These are phyloP conservation scores for Circaetus cinerascens DNA, from an alignment of 2,113 vertebrate genomes.

Conservation along the genomic window DNA sequence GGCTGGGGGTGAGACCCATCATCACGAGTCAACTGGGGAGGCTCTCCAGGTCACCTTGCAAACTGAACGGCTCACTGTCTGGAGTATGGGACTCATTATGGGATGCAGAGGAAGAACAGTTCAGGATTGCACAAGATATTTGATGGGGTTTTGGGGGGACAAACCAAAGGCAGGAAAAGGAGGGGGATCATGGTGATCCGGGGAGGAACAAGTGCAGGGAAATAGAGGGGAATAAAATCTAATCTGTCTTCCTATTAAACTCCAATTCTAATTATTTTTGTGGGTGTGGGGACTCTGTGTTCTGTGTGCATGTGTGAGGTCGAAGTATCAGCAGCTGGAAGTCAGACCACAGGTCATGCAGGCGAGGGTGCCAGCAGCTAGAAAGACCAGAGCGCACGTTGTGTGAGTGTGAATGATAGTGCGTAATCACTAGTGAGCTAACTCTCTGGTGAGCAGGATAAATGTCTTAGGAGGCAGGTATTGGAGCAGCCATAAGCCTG, in stretches of 20 bases:
- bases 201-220: neutral
- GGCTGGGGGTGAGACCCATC: neutral
- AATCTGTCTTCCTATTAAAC: neutral
- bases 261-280: neutral
- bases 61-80: no score
- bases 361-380: neutral
- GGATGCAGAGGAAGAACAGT: neutral
- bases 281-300: neutral
- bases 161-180: neutral
- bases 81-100: no score
- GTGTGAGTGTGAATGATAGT: neutral
- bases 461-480: neutral
- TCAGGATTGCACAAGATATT: neutral
- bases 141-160: neutral
- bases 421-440: neutral
- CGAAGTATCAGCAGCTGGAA: neutral
- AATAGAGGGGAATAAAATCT: neutral
- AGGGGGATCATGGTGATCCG: fast-evolving
- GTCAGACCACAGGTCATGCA: neutral
- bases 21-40: neutral
- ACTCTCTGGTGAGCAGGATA: neutral
- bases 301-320: neutral
- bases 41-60: no score
- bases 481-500: neutral
- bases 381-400: neutral